Evolutionary conservation across 2,888 invertebrate species (phyloP).

Genomic region (Sycophila texana): DNA sequence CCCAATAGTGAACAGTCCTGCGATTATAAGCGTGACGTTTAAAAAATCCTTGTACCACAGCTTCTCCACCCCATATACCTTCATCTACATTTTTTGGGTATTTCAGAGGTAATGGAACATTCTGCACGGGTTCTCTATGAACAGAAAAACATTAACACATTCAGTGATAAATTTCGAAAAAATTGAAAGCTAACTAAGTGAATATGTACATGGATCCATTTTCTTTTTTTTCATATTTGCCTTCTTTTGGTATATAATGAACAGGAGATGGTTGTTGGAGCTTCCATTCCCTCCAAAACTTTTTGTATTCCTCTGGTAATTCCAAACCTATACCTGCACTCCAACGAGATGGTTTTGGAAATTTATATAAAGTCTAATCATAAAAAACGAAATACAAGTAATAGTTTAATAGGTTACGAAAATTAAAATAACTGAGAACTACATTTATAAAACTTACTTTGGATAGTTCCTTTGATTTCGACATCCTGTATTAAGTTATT

Average conservation of each 20-base stretch:
- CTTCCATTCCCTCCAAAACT: constrained; percentile 92
- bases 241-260: constrained; percentile 85
- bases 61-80: constrained; percentile 98
- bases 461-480: no score
- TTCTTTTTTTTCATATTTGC: constrained; percentile 82
- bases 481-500: no score
- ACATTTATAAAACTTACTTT: no score
- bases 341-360: constrained; percentile 61
- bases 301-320: constrained; percentile 88
- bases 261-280: constrained; percentile 79
- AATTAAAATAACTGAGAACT: no score
- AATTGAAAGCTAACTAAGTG: background rate
- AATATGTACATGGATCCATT: constrained; percentile 47
- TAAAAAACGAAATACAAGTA: background rate
- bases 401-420: no score
- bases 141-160: constrained; percentile 55
- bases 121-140: constrained; percentile 83
- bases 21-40: constrained; percentile 74
- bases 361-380: constrained; percentile 58
- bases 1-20: constrained; percentile 91
- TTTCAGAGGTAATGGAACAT: constrained; percentile 85
- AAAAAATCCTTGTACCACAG: constrained; percentile 84
- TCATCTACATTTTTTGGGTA: constrained; percentile 87
- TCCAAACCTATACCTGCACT: constrained; percentile 80
- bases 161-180: background rate